Evolutionary conservation across 2,888 invertebrate genomes (phyloP), one percentile per base, ranked within the genome.

Genomic region (Eilema griseolum): DNA sequence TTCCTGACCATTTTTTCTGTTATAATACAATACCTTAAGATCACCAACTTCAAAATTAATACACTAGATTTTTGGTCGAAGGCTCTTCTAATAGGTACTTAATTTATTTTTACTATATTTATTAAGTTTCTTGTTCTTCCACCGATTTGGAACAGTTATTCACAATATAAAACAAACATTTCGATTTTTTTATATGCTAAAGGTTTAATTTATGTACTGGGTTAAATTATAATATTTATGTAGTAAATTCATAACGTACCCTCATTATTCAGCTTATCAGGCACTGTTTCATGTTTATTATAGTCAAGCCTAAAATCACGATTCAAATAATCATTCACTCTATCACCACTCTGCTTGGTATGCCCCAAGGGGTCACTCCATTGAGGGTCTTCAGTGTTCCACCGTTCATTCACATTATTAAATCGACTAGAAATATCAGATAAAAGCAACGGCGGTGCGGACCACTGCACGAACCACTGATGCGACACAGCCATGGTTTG

Each of bases 401-500:
- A 91, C 65, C 82, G 79, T n/a, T 85, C 84, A 72, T 93, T 90
- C 63, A 91, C 84, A 71, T 85, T 85, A 67, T 90, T 85, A 75
- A 90, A 93, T 64, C 87, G 88, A 72, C 85, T 89, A 79, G 87
- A 87, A 57, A 94, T 91, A 77, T 94, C 93, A 64, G 92, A 81
- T 59, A 93, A 87, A 57, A 93, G 71, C 81, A 89, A 77, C 41
- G 92, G 85, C 8, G 95, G 95, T 16, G 93, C 83, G 20, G 93
- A 89, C 95, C 95, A 95, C 83, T 95, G 93, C 74, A 95, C 88
- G 82, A 94, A 95, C 95, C 95, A 95, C 88, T 95, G 95, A 85
- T 95, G 93, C 73, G 95, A 93, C 79, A 94, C 90, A 71, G 95
- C 93, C 93, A 95, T 95, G 66, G 73, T 85, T 81, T 76, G 75